phyloP scores from a whole-genome alignment of 2,797 vertebrate species.

The Rhabdophis nuchalis region DNA sequence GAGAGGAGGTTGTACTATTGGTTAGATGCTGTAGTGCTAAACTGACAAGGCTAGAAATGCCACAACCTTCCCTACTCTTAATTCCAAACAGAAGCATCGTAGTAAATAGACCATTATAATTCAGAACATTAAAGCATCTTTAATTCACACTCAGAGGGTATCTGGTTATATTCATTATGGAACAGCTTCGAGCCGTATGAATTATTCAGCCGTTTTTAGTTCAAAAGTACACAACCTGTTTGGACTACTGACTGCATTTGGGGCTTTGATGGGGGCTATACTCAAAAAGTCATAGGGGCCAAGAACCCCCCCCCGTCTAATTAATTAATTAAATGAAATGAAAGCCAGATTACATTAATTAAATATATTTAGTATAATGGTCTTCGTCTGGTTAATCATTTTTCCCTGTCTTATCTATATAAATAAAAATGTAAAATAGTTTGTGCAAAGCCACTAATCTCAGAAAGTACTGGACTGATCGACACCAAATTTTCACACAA shows the following conservation, averaged over 20 bases:
- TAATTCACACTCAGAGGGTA: background rate
- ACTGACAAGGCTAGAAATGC: background rate
- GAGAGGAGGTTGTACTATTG: background rate
- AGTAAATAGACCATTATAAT: background rate
- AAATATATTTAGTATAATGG: background rate
- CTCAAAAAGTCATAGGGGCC: background rate
- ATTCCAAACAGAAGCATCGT: background rate
- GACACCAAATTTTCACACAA: too few relatives aligned
- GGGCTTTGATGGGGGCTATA: background rate
- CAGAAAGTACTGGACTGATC: too few relatives aligned
- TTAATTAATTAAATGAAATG: background rate
- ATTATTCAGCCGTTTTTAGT: background rate
- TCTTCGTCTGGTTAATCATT: background rate
- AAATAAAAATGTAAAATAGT: too few relatives aligned
- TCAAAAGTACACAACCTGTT: background rate
- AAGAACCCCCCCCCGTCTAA: background rate
- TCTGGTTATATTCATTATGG: background rate
- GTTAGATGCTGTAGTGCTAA: background rate
- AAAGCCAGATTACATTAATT: background rate
- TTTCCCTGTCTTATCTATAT: background rate
- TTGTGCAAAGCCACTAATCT: too few relatives aligned
- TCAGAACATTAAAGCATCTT: background rate
- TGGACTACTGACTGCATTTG: background rate
- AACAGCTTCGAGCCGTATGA: background rate
- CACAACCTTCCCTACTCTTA: background rate